Evolutionary conservation across 2,888 invertebrate species (phyloP).

Genomic region (Cryptocephalus moraei): DNA sequence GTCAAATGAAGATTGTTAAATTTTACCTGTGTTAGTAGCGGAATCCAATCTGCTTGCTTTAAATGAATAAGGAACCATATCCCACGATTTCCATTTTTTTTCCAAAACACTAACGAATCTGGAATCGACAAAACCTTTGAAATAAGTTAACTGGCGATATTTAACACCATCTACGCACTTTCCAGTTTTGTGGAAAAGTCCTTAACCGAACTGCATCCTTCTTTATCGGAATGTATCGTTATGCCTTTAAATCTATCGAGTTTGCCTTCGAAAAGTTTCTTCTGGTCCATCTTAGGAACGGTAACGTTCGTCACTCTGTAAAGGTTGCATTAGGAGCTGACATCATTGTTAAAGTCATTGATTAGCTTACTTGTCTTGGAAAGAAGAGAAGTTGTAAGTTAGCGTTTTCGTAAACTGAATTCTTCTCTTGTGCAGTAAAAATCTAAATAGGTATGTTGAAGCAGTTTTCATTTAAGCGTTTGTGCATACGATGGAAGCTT

Average conservation of each 20-base stretch:
- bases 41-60: conserved; percentile 63
- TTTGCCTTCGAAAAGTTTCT: conserved; percentile 38
- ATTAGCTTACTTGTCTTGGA: too few species aligned
- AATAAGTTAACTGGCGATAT: not conserved
- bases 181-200: conserved; percentile 45
- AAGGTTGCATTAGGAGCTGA: too few species aligned
- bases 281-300: not conserved
- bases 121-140: conserved; percentile 19
- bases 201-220: conserved; percentile 43
- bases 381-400: too few species aligned
- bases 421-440: too few species aligned
- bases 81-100: conserved; percentile 49
- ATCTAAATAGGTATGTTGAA: too few species aligned
- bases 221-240: conserved; percentile 54
- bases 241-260: conserved; percentile 63
- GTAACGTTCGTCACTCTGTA: too few species aligned
- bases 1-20: not conserved
- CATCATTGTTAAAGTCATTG: too few species aligned
- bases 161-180: conserved; percentile 38
- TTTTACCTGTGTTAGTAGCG: conserved; percentile 56
- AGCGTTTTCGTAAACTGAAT: too few species aligned
- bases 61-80: conserved; percentile 75
- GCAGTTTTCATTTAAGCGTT: too few species aligned
- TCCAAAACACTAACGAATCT: conserved; percentile 67
- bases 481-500: too few species aligned